Evolutionary conservation across 2,797 vertebrate genomes (phyloP), one percentile per base, ranked within the genome.

Genomic region (Florisuga fusca): DNA sequence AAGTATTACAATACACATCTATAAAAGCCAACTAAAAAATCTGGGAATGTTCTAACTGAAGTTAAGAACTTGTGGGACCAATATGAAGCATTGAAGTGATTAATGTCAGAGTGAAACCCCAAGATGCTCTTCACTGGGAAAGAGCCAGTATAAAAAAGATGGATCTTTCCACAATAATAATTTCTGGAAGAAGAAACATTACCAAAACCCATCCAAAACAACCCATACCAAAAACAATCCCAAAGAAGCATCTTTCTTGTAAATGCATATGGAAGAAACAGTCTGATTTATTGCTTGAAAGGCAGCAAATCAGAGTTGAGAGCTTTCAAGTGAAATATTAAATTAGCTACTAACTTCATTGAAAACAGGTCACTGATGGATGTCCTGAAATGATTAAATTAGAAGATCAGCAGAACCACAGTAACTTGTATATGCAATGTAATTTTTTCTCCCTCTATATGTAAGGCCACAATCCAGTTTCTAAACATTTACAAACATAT

Each of bases 311-410:
- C 75, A 80, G 87, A 95, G 77, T 3, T 53, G 71, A 91, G 91
- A 92, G 81, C 74, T 94, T 85, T 74, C 80, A 74, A 94, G 85
- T 74, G 43, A 85, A 94, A 87, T 84, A 90, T 78, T 90, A 75
- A 94, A 93, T 89, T 84, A 95, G 68, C 64, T 85, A 50, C 75
- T 91, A 90, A 46, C 64, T 92, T 94, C 84, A 87, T 4, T 84
- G 89, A 26, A 85, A 96, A 87, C 91, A 87, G 81, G 74, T 74
- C 95, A 84, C 69, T 54, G 74, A 71, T 74, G 71, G 74, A 90
- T 76, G 72, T 9, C 80, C 74, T 72, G 87, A 84, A 93, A 69
- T 64, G 33, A 88, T 79, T 86, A 34, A 22, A 93, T 90, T 50
- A 91, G 64, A 74, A 62, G 48, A 95, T 29, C 89, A 83, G 34